Conservation (phyloP, 1,140 invertebrate species). For the Pseudomyrmex sp. region DNA sequence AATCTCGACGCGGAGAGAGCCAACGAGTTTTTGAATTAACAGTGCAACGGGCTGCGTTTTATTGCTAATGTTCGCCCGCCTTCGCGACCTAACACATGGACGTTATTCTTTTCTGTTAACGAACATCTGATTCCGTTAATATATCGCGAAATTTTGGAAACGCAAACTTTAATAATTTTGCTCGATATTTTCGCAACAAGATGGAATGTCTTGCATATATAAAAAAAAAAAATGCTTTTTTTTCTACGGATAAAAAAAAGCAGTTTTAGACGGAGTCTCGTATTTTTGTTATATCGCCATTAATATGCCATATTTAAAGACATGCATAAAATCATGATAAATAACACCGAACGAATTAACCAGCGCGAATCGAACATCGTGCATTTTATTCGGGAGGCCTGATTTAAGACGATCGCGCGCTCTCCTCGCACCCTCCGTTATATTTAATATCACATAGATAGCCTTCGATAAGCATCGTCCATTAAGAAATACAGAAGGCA, state of each 20-base stretch:
- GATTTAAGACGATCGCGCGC: constrained; percentile 12
- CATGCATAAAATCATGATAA: constrained; percentile 28
- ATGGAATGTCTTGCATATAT: background rate
- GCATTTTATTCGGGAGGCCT: background rate
- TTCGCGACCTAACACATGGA: background rate
- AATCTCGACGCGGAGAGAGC: constrained; percentile 30
- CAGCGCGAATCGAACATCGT: constrained; percentile 10
- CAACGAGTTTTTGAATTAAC: constrained; percentile 59
- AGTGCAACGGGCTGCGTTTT: constrained; percentile 45
- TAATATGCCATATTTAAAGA: constrained; percentile 25
- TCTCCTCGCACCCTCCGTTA: constrained; percentile 24
- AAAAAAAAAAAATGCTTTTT: background rate
- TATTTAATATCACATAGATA: constrained; percentile 55
- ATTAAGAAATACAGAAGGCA: constrained; percentile 52
- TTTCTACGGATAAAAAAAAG: background rate
- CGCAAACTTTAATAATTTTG: constrained; percentile 29
- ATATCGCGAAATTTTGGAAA: constrained; percentile 20
- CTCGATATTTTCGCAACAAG: background rate
- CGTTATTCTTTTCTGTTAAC: constrained; percentile 48
- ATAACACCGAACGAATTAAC: constrained; percentile 24
- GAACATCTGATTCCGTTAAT: constrained; percentile 57
- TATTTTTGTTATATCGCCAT: background rate
- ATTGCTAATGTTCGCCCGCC: constrained; percentile 48
- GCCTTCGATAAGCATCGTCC: constrained; percentile 47
- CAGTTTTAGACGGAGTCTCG: background rate